Conservation (phyloP, 2,113 vertebrate genomes). For the Litocranius walleri region DNA sequence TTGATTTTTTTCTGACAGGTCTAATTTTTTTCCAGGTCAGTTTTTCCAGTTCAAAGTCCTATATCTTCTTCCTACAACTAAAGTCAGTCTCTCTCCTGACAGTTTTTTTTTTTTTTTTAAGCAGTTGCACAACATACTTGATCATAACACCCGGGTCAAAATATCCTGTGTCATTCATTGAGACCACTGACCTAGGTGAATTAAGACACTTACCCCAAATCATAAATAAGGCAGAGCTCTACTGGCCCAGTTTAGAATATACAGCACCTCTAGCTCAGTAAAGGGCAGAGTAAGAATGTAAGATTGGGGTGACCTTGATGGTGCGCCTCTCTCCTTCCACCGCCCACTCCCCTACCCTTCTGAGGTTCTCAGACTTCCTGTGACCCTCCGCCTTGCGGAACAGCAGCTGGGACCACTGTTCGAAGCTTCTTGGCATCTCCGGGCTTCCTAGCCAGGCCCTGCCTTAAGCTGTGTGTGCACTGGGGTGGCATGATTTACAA, state of each 20-base stretch:
- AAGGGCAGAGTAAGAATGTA: neutral
- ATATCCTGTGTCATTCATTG: neutral
- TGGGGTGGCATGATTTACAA: slow-evolving; percentile 54
- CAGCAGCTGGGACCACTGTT: neutral
- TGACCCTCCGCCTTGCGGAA: neutral
- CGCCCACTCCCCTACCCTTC: neutral
- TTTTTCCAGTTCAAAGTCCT: slow-evolving; percentile 23
- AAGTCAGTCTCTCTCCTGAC: neutral
- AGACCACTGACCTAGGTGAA: neutral
- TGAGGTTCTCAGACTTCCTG: neutral
- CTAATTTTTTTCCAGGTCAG: slow-evolving; percentile 38
- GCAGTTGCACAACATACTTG: neutral
- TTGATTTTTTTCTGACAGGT: neutral
- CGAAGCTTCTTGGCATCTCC: neutral
- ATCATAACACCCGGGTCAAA: neutral
- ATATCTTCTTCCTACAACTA: neutral
- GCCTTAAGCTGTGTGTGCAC: slow-evolving; percentile 23
- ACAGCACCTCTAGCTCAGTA: neutral
- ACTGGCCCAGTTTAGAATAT: neutral
- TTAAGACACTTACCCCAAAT: neutral
- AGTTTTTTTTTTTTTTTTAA: neutral
- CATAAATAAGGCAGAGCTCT: neutral
- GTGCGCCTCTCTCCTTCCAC: neutral
- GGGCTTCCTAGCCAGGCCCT: neutral
- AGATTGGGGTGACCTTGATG: neutral